Evolutionary conservation across 2,113 vertebrate genomes (phyloP).

Genomic region (Scytalopus superciliaris): DNA sequence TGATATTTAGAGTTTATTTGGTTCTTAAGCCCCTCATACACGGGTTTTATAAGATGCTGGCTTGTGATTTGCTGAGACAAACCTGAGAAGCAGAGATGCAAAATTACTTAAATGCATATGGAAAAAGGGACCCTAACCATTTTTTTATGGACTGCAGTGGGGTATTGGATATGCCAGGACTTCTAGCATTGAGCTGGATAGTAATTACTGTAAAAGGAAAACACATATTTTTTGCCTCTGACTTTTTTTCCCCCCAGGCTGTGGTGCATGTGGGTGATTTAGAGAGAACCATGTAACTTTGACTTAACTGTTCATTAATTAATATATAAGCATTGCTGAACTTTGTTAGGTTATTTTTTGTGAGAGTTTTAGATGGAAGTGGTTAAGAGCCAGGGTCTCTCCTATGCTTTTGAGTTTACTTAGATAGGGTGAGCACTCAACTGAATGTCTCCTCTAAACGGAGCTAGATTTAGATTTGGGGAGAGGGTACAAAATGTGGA

Average conservation of each 20-base stretch:
- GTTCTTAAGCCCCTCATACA: not conserved
- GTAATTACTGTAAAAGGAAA: not conserved
- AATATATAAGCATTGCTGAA: not conserved
- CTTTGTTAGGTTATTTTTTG: not conserved
- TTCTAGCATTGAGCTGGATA: not conserved
- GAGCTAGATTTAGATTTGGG: not conserved
- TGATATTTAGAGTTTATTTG: not conserved
- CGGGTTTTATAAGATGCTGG: not conserved
- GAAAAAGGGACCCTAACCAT: not conserved
- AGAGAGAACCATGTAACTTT: not conserved
- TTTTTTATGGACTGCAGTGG: not conserved
- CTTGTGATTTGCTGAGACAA: not conserved
- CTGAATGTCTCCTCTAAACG: not conserved
- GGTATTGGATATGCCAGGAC: not conserved
- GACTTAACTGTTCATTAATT: not conserved
- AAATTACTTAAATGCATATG: not conserved
- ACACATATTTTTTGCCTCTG: not conserved
- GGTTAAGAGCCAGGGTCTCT: not conserved
- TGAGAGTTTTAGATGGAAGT: not conserved
- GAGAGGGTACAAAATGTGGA: not conserved
- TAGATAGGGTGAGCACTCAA: not conserved
- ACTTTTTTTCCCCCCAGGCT: fast-evolving
- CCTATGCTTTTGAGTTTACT: not conserved
- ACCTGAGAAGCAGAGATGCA: not conserved
- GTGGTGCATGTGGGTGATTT: not conserved